These are phyloP conservation scores for Antennarius striatus DNA, from an alignment of 2,113 vertebrate genomes.

Conservation along the genomic window DNA sequence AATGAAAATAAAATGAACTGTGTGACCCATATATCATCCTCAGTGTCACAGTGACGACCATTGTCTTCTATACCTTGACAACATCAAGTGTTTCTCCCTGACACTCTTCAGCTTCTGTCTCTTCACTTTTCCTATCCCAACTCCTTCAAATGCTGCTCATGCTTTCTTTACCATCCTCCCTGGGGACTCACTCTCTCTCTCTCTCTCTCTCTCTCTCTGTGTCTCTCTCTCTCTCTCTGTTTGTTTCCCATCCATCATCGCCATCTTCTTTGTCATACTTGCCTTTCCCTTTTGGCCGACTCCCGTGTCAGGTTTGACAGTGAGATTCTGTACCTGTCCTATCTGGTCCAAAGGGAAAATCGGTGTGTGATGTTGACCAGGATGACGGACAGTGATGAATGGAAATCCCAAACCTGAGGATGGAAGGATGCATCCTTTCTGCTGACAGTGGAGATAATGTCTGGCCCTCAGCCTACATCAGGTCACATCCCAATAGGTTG, in stretches of 20 bases:
- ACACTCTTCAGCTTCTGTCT: conserved; percentile 10
- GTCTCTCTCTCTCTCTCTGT: background rate
- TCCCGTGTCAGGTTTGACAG: conserved; percentile 53
- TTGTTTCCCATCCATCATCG: conserved; percentile 22
- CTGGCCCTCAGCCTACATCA: background rate
- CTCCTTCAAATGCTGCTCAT: background rate
- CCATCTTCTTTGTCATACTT: conserved; percentile 14
- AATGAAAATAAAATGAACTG: background rate
- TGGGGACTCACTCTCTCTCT: background rate
- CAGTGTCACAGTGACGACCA: background rate
- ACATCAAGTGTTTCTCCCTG: conserved; percentile 5
- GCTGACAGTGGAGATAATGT: background rate
- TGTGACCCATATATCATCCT: background rate
- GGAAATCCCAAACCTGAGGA: conserved; percentile 1
- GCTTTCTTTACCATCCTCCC: conserved; percentile 16
- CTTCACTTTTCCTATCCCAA: conserved; percentile 17
- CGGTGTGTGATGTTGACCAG: conserved; percentile 13
- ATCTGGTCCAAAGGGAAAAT: conserved; percentile 32
- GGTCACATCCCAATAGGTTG: background rate
- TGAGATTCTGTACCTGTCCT: conserved; percentile 44
- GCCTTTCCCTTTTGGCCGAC: conserved; percentile 24
- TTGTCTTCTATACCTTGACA: background rate
- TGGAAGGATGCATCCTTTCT: conserved; percentile 3
- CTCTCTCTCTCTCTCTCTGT: background rate
- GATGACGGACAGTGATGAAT: conserved; percentile 21